Evolutionary conservation across 2,113 vertebrate genomes (phyloP).

Genomic region (Pongo abelii): DNA sequence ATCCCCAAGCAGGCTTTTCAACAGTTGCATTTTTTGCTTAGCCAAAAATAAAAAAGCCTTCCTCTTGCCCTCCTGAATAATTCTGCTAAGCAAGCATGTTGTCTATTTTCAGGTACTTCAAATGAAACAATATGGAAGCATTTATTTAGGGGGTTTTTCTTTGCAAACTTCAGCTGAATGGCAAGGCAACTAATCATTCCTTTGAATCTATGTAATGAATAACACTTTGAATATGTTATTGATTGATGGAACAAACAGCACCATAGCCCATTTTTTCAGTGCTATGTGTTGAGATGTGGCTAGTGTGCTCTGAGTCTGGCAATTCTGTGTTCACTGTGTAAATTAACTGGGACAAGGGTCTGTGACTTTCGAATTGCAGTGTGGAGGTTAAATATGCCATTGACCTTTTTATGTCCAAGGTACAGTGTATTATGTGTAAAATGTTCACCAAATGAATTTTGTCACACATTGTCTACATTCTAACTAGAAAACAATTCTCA

Average conservation of each 20-base stretch:
- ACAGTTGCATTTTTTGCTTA: constrained; percentile 9
- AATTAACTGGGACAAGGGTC: constrained; percentile 50
- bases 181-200: not conserved
- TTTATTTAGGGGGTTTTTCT: not conserved
- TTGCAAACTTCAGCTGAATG: not conserved
- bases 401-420: constrained; percentile 11
- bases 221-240: not conserved
- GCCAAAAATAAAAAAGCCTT: not conserved
- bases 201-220: constrained; percentile 14
- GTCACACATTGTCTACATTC: constrained; percentile 16
- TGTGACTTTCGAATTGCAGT: not conserved
- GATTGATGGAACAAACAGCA: not conserved
- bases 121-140: constrained; percentile 4
- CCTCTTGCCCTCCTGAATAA: not conserved
- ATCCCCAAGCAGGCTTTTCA: constrained; percentile 51
- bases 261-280: not conserved
- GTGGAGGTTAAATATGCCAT: constrained; percentile 39
- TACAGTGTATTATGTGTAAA: not conserved
- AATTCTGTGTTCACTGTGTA: constrained; percentile 23
- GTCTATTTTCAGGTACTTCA: not conserved
- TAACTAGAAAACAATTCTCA: constrained; percentile 51
- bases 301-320: not conserved
- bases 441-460: constrained; percentile 44
- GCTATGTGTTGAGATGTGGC: not conserved
- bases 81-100: constrained; percentile 16